Evolutionary conservation across 2,113 vertebrate genomes (phyloP).

Genomic region (Dolichotis patagonum): DNA sequence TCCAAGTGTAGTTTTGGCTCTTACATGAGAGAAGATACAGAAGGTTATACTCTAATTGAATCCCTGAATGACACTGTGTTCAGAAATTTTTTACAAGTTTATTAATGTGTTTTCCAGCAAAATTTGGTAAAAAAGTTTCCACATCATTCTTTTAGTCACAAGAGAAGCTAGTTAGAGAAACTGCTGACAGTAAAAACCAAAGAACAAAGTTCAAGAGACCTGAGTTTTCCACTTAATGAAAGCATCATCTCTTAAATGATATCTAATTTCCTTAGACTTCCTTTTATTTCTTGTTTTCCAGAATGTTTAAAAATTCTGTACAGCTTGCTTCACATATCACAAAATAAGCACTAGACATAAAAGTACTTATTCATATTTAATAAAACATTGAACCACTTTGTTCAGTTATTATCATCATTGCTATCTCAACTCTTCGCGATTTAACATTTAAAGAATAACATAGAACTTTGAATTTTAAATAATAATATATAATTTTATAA

Average conservation of each 20-base stretch:
- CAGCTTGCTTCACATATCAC: background rate
- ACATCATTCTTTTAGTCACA: constrained; percentile 52
- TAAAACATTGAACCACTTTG: background rate
- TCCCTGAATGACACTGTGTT: constrained; percentile 20
- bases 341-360: background rate
- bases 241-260: constrained; percentile 47
- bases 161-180: constrained; percentile 57
- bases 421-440: background rate
- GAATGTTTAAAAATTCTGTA: constrained; percentile 28
- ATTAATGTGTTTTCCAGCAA: constrained; percentile 69
- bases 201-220: constrained; percentile 17
- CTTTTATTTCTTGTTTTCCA: constrained; percentile 49
- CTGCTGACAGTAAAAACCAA: background rate
- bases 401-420: background rate
- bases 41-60: background rate
- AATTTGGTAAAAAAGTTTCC: constrained; percentile 32
- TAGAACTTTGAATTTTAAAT: background rate
- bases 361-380: constrained; percentile 29
- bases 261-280: constrained; percentile 60
- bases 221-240: constrained; percentile 58
- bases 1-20: background rate
- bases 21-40: background rate
- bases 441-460: constrained; percentile 6
- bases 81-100: constrained; percentile 28
- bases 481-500: background rate